Evolutionary conservation across 2,113 vertebrate species (phyloP), one percentile per base, ranked within the genome.

Genomic region (Centrocercus urophasianus): DNA sequence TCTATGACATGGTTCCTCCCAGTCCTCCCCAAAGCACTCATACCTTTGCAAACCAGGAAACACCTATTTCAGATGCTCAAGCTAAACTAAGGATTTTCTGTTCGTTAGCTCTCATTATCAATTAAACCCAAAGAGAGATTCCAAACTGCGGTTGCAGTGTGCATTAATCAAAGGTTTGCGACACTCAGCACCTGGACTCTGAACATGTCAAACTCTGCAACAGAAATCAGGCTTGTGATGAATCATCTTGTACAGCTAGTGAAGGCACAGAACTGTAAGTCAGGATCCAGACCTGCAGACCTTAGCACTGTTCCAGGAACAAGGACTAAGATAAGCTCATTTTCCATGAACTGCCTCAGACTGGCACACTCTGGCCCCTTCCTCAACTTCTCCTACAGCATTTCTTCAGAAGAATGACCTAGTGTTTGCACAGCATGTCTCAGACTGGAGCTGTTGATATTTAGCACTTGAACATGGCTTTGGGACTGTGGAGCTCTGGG

Each of bases 171-270:
- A 40, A 4, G 57, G 13, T 52, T 75, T 88, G 75, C 52, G 36
- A 0, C 0, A 0, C 67, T 93, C 42, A 57, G 72, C 19, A 15
- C 24, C 38, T 71, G 90, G 81, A 90, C 84, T 94, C 66, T 93
- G 83, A 80, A 59, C 13, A 0, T 65, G 52, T 18, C 32, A 69
- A 42, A 70, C 79, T 34, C 56, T 36, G 57, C 78, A 85, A 47
- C n/a, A 82, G 75, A 84, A 66, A 73, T 77, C 50, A 71, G 40
- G 56, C 75, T 80, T 66, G 71, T 79, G 81, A 61, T 86, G 94
- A 93, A 77, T 73, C 42, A n/a, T 24, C 4, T n/a, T 76, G 10
- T 67, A 36, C 15, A 60, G 32, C 63, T 43, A 38, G 69, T 0
- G 0, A 66, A 65, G 89, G 50, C 8, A 0, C 27, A 59, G 57